These are phyloP conservation scores for Drosophila diplacantha DNA, from an alignment of 2,888 invertebrate species.

Conservation along the genomic window DNA sequence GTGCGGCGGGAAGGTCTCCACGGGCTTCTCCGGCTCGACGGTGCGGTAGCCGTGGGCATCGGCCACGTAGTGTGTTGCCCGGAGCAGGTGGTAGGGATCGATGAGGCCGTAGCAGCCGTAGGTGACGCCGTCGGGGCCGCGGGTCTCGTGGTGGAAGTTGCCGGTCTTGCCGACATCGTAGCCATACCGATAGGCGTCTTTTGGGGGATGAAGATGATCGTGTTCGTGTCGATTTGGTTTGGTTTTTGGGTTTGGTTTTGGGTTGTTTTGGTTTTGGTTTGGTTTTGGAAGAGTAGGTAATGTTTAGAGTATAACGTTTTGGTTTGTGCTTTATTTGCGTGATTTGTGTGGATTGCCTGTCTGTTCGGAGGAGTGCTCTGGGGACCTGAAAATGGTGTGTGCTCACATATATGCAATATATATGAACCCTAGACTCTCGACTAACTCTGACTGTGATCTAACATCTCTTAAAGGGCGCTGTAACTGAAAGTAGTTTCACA, in stretches of 20 bases:
- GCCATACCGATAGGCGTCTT: slow-evolving; percentile 86
- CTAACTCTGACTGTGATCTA: slow-evolving; percentile 32
- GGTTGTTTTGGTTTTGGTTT: slow-evolving; percentile 15
- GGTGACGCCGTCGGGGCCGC: slow-evolving; percentile 86
- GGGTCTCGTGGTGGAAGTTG: slow-evolving; percentile 88
- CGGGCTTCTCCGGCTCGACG: slow-evolving; percentile 83
- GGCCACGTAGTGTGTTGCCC: slow-evolving; percentile 86
- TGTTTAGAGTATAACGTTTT: slow-evolving; percentile 42
- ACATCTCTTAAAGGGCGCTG: slow-evolving; percentile 30
- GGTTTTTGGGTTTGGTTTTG: slow-evolving; percentile 20
- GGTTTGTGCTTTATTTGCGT: slow-evolving; percentile 11
- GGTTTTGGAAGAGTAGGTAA: slow-evolving; percentile 38
- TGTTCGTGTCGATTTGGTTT: slow-evolving; percentile 12
- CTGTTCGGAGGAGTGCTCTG: slow-evolving; percentile 22
- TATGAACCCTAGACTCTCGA: slow-evolving; percentile 29
- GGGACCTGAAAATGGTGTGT: slow-evolving; percentile 30
- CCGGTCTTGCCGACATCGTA: slow-evolving; percentile 87
- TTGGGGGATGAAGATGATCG: slow-evolving; percentile 11
- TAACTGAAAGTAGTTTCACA: slow-evolving; percentile 32
- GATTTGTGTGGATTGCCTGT: slow-evolving; percentile 16
- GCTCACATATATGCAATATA: slow-evolving; percentile 1
- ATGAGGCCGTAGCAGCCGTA: slow-evolving; percentile 89
- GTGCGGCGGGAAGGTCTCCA: slow-evolving; percentile 80
- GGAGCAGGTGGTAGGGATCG: slow-evolving; percentile 82
- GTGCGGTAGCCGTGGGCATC: slow-evolving; percentile 88